Percentiles rank a stretch among this genome's conserved stretches.
Conservation (phyloP, 2,797 vertebrate species). For the Chelonia mydas region DNA sequence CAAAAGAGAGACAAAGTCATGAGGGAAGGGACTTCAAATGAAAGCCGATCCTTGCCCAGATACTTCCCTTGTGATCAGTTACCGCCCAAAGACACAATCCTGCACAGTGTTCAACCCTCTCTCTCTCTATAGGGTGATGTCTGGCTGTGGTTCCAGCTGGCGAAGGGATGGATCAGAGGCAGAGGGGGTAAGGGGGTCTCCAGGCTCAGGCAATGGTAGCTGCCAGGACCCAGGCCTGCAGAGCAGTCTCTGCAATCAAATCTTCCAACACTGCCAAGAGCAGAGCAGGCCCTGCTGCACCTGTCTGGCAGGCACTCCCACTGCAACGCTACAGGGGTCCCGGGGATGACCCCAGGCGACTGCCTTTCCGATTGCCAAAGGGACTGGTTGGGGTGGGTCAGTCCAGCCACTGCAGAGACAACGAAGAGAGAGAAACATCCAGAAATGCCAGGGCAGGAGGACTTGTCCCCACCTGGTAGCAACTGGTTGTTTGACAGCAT, state of each 20-base stretch:
- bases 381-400: not conserved
- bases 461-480: not conserved
- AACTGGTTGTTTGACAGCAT: not conserved
- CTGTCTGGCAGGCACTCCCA: not conserved
- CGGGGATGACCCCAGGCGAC: no score
- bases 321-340: not conserved
- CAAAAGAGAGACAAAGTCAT: not conserved
- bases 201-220: not conserved
- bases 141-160: not conserved
- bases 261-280: not conserved
- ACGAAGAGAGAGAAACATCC: not conserved
- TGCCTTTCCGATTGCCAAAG: not conserved
- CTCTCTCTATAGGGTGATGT: not conserved
- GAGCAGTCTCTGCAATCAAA: not conserved
- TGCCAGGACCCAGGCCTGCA: not conserved
- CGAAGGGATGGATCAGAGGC: not conserved
- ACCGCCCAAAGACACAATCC: not conserved
- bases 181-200: not conserved
- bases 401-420: not conserved
- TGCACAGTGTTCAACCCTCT: not conserved
- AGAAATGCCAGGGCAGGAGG: no score
- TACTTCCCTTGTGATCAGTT: not conserved
- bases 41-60: no score
- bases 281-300: not conserved
- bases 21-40: not conserved